Percentiles rank a stretch among this genome's conserved stretches.
Evolutionary conservation across 1,140 invertebrate genomes (phyloP).

Genomic region (Leptonema lineaticorne): DNA sequence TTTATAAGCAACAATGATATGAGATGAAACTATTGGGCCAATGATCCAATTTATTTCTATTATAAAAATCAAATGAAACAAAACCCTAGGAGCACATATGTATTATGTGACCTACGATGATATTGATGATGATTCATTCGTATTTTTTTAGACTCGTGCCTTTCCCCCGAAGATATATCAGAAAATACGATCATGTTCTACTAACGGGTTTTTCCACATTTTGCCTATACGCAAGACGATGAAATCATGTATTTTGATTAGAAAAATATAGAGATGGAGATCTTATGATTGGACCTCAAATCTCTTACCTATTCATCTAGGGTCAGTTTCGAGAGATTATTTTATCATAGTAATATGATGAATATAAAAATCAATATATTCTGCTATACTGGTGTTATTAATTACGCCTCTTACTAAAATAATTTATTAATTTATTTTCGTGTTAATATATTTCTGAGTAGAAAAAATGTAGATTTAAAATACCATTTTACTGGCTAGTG

Average conservation of each 20-base stretch:
- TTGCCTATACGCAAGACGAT: not conserved
- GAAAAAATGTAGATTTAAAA: conserved; percentile 20
- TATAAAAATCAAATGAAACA: not conserved
- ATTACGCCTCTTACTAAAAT: conserved; percentile 32
- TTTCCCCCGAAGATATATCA: conserved; percentile 34
- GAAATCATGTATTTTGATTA: not conserved
- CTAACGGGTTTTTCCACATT: conserved; percentile 8
- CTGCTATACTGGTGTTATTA: conserved; percentile 33
- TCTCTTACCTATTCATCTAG: conserved; percentile 25
- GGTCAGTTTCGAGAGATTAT: conserved; percentile 18
- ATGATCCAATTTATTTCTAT: conserved; percentile 34
- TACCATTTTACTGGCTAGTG: conserved; percentile 20
- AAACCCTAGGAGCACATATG: conserved; percentile 5
- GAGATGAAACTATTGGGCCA: conserved; percentile 21
- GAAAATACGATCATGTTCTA: conserved; percentile 2
- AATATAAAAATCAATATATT: conserved; percentile 29
- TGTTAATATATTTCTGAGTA: conserved; percentile 29
- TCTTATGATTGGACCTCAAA: not conserved
- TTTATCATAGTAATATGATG: conserved; percentile 12
- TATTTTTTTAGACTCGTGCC: conserved; percentile 41
- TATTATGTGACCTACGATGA: conserved; percentile 14
- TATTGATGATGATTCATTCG: no score
- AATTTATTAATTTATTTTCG: conserved; percentile 43
- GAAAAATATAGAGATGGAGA: not conserved
- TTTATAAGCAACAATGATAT: conserved; percentile 3